phyloP scores from a whole-genome alignment of 1,140 invertebrate species.

The Proctacanthus coquilletti region DNA sequence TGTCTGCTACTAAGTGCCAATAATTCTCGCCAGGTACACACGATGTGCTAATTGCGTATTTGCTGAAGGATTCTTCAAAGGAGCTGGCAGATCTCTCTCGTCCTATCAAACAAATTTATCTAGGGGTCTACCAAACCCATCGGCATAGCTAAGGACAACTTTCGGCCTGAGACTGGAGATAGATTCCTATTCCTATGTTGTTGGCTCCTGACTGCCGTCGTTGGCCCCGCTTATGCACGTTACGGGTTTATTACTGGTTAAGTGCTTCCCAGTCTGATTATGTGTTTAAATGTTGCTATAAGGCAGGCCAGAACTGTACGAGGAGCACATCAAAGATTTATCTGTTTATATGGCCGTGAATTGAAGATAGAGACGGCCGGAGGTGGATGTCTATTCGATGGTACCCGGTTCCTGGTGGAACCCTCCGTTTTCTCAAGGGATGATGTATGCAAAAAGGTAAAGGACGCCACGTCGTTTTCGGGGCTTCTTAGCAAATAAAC shows the following conservation, averaged over 20 bases:
- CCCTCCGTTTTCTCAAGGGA: not conserved
- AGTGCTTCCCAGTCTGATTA: not conserved
- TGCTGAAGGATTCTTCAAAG: not conserved
- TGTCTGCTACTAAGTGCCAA: not conserved
- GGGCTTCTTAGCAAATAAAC: not conserved
- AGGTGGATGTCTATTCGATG: not conserved
- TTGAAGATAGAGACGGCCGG: not conserved
- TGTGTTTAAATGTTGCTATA: not conserved
- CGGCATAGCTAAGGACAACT: not conserved
- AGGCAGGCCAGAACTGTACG: not conserved
- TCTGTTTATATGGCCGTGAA: not conserved
- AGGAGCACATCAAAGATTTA: not conserved
- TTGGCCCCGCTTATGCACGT: not conserved
- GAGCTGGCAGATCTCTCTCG: not conserved
- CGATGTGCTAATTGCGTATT: constrained; percentile 1
- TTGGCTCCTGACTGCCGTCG: too few relatives aligned
- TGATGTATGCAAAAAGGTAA: not conserved
- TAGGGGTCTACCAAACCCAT: not conserved
- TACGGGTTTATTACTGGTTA: not conserved
- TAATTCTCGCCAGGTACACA: not conserved
- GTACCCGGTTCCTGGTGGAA: not conserved
- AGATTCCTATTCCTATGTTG: too few relatives aligned
- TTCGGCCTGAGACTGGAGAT: not conserved
- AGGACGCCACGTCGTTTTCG: not conserved
- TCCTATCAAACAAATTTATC: not conserved